Percentiles rank a stretch among this genome's conserved stretches.
These are phyloP conservation scores for Crocodylus rhombifer DNA, from an alignment of 2,797 vertebrate genomes.

Conservation along the genomic window DNA sequence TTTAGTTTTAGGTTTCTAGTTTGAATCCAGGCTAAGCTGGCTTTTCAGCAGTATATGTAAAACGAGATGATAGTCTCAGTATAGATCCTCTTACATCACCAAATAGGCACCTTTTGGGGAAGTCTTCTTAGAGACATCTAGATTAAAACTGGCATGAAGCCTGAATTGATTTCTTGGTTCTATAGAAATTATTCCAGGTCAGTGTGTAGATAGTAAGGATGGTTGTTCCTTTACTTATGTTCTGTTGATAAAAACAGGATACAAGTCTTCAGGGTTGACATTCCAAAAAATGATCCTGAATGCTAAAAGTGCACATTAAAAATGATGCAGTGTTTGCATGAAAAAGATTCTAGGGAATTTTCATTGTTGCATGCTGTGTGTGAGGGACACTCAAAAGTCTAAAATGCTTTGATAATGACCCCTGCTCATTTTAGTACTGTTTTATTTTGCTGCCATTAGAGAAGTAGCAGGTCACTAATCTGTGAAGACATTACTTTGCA, in stretches of 20 bases:
- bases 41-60: neutral
- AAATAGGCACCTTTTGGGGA: neutral
- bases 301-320: neutral
- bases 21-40: neutral
- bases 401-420: constrained; percentile 21
- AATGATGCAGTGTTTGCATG: neutral
- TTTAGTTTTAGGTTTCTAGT: neutral
- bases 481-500: constrained; percentile 40
- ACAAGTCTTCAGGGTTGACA: neutral
- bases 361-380: constrained; percentile 6
- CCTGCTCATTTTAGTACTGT: constrained; percentile 29
- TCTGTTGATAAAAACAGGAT: neutral
- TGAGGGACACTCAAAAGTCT: neutral
- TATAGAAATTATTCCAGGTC: neutral
- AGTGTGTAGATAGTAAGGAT: neutral
- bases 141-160: accelerated
- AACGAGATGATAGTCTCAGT: neutral
- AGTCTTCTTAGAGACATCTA: neutral
- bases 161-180: neutral
- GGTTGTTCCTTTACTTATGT: neutral
- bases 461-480: constrained; percentile 63
- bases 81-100: neutral
- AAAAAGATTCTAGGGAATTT: neutral
- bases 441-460: constrained; percentile 59
- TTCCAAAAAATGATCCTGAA: neutral